Percentiles rank a stretch among this genome's conserved stretches.
phyloP scores from a whole-genome alignment of 2,888 invertebrate genomes.

The Spisula subtruncata region DNA sequence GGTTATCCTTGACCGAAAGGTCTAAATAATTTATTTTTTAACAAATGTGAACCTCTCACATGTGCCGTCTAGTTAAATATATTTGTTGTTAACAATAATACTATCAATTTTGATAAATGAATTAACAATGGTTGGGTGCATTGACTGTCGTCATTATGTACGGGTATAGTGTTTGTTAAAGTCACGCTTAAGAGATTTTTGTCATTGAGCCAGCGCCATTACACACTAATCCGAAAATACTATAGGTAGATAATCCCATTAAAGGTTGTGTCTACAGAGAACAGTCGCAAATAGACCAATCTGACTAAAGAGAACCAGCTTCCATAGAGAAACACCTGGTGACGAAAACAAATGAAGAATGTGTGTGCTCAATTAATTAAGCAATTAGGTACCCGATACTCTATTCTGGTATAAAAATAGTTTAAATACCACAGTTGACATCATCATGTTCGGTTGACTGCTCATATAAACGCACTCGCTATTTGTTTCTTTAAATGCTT shows the following conservation, averaged over 20 bases:
- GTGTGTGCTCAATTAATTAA: slow-evolving; percentile 2
- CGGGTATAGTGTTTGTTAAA: background rate
- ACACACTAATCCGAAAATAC: background rate
- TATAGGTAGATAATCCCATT: background rate
- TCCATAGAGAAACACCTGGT: background rate
- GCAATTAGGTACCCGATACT: background rate
- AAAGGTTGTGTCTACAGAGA: background rate
- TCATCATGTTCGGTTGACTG: too few species aligned
- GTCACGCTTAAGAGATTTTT: background rate
- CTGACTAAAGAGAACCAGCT: background rate
- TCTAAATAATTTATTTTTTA: too few species aligned
- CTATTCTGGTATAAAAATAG: background rate
- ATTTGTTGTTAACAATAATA: background rate
- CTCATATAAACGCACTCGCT: too few species aligned
- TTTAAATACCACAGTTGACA: too few species aligned
- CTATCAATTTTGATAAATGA: background rate
- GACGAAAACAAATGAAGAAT: background rate
- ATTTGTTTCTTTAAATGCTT: too few species aligned
- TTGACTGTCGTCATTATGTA: background rate
- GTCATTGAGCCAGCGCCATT: background rate
- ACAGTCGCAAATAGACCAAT: background rate
- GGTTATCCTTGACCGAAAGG: too few species aligned
- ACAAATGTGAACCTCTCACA: too few species aligned
- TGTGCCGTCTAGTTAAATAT: background rate
- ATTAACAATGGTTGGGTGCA: background rate